These are phyloP conservation scores for Crotalus helleri DNA, from an alignment of 2,113 vertebrate species.

Conservation along the genomic window DNA sequence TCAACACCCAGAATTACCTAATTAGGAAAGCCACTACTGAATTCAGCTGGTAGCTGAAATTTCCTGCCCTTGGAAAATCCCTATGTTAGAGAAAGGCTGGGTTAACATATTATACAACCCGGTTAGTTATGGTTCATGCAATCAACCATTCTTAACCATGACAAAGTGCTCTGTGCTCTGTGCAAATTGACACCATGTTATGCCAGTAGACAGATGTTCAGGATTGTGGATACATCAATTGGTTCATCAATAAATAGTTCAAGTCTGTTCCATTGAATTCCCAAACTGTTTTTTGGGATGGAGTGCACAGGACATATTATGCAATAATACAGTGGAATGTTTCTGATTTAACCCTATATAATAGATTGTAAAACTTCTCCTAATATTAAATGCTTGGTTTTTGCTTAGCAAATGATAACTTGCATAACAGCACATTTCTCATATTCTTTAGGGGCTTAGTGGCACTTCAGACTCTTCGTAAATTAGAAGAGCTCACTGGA, in stretches of 20 bases:
- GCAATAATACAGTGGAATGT: neutral
- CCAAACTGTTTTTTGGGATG: neutral
- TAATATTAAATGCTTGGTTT: neutral
- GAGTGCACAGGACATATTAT: neutral
- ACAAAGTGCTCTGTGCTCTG: neutral
- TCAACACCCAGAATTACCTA: neutral
- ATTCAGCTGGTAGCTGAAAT: neutral
- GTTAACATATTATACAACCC: neutral
- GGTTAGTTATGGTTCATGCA: neutral
- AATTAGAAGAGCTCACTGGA: constrained; percentile 88
- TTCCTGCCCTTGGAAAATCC: neutral
- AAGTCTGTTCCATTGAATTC: neutral
- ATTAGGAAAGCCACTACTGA: neutral
- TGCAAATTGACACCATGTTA: neutral
- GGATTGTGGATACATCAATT: neutral
- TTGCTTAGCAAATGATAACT: neutral
- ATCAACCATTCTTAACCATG: neutral
- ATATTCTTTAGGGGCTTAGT: constrained; percentile 83
- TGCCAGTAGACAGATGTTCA: neutral
- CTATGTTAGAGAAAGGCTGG: neutral
- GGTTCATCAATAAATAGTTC: neutral
- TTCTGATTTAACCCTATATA: neutral
- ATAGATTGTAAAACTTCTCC: neutral
- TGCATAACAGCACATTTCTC: constrained; percentile 12
- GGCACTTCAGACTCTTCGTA: constrained; percentile 88